Conservation (phyloP, 1,140 invertebrate genomes). For the Helicoverpa zea region DNA sequence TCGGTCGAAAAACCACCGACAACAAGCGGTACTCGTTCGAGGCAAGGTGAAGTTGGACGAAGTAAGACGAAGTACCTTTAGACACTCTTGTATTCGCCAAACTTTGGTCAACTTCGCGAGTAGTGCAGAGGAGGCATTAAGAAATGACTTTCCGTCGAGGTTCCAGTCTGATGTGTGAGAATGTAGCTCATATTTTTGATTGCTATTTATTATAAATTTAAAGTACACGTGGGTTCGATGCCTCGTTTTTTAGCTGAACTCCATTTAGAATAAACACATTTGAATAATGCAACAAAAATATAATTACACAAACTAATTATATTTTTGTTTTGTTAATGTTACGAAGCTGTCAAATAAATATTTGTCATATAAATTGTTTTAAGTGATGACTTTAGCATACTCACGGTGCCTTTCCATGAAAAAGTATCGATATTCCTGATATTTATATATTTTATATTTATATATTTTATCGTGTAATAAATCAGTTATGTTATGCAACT, state of each 20-base stretch:
- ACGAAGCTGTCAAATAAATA: background rate
- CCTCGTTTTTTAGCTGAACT: slow-evolving; percentile 2
- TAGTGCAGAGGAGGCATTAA: background rate
- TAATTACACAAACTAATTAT: slow-evolving; percentile 4
- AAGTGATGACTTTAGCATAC: slow-evolving; percentile 30
- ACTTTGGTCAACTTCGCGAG: too few relatives aligned
- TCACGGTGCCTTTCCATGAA: slow-evolving; percentile 36
- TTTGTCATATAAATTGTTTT: slow-evolving; percentile 20
- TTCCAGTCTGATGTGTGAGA: slow-evolving; percentile 39
- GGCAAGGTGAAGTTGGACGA: too few relatives aligned
- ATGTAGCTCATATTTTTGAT: slow-evolving; percentile 18
- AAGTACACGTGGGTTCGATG: slow-evolving; percentile 24
- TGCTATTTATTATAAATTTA: slow-evolving; percentile 19
- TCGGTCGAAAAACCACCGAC: too few relatives aligned
- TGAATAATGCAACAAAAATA: slow-evolving; percentile 6
- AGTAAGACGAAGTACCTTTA: too few relatives aligned
- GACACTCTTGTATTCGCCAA: too few relatives aligned
- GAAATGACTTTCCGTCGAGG: slow-evolving; percentile 19
- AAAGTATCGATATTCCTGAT: slow-evolving; percentile 13
- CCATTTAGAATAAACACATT: background rate
- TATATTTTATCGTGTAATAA: slow-evolving; percentile 35
- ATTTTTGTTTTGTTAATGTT: background rate
- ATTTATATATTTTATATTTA: slow-evolving; percentile 24
- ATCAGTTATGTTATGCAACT: slow-evolving; percentile 30
- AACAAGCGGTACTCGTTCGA: too few relatives aligned